Conservation (phyloP, 2,888 invertebrate genomes). For the Mythimna lalbum region DNA sequence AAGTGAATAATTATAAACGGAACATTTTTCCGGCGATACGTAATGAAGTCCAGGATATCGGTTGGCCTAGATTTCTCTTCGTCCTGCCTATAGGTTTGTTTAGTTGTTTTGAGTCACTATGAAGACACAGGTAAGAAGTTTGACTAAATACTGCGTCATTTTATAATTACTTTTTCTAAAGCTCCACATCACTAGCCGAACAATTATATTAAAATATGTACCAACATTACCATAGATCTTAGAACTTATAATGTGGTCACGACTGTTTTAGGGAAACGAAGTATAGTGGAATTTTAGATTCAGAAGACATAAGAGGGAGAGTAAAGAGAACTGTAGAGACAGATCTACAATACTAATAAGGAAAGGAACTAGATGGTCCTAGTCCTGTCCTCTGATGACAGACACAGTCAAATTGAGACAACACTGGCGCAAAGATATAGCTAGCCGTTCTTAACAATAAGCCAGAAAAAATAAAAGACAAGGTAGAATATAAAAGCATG, state of each 20-base stretch:
- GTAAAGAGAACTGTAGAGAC: background rate
- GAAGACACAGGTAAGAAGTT: conserved; percentile 10
- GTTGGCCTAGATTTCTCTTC: conserved; percentile 68
- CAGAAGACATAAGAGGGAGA: no score
- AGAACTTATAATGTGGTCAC: no score
- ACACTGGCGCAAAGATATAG: background rate
- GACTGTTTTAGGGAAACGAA: no score
- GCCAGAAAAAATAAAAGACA: background rate
- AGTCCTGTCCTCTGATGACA: background rate
- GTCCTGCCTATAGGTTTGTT: conserved; percentile 10
- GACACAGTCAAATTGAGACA: background rate
- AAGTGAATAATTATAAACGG: conserved; percentile 35
- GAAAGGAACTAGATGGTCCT: background rate
- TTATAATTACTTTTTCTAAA: background rate
- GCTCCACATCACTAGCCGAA: no score
- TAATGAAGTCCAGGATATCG: conserved; percentile 55
- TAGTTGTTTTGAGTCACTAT: conserved; percentile 20
- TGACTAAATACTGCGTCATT: background rate
- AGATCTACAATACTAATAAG: no score
- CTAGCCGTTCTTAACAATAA: background rate
- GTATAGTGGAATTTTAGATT: no score
- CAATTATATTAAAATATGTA: no score
- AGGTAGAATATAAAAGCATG: background rate
- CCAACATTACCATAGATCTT: no score
- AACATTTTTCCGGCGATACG: conserved; percentile 52